Percentiles rank a stretch among this genome's conserved stretches.
Evolutionary conservation across 2,888 invertebrate genomes (phyloP).

Genomic region (Blastobasis lacticolella): DNA sequence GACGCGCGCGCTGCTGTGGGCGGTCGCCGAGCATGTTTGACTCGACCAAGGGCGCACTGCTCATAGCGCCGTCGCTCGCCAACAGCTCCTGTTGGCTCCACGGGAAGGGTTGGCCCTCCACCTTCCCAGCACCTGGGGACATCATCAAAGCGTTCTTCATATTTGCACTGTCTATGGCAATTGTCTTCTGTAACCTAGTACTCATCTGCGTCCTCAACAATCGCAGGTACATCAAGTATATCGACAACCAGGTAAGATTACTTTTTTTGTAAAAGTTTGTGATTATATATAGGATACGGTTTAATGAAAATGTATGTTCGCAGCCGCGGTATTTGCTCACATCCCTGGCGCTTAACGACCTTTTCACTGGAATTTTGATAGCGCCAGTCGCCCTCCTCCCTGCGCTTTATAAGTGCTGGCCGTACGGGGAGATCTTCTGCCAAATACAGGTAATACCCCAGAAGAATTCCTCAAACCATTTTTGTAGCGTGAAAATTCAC

Average conservation of each 20-base stretch:
- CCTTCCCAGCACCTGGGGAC: slow-evolving; percentile 80
- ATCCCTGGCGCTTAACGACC: slow-evolving; percentile 89
- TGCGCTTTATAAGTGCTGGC: slow-evolving; percentile 91
- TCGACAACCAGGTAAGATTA: slow-evolving; percentile 85
- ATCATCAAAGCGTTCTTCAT: slow-evolving; percentile 85
- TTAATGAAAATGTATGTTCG: slow-evolving; percentile 19
- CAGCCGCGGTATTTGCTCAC: slow-evolving; percentile 92
- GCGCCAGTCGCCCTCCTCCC: slow-evolving; percentile 90
- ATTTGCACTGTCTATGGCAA: slow-evolving; percentile 83
- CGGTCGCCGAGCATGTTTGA: slow-evolving; percentile 76
- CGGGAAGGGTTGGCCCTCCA: slow-evolving; percentile 76
- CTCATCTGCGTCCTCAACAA: slow-evolving; percentile 90
- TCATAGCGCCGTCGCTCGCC: slow-evolving; percentile 85
- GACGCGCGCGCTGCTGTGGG: slow-evolving; percentile 54
- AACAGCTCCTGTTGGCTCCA: slow-evolving; percentile 89
- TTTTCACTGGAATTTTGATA: slow-evolving; percentile 89
- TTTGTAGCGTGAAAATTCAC: too few relatives aligned
- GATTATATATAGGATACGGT: background rate
- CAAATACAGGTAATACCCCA: slow-evolving; percentile 84
- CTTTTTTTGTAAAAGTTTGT: background rate
- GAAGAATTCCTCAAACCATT: too few relatives aligned
- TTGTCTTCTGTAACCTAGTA: slow-evolving; percentile 85
- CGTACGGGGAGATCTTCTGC: slow-evolving; percentile 91
- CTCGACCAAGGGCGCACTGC: slow-evolving; percentile 79
- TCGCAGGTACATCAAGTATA: slow-evolving; percentile 87